These are phyloP conservation scores for Sminthopsis crassicaudata DNA, from an alignment of 2,113 vertebrate genomes.

Conservation along the genomic window DNA sequence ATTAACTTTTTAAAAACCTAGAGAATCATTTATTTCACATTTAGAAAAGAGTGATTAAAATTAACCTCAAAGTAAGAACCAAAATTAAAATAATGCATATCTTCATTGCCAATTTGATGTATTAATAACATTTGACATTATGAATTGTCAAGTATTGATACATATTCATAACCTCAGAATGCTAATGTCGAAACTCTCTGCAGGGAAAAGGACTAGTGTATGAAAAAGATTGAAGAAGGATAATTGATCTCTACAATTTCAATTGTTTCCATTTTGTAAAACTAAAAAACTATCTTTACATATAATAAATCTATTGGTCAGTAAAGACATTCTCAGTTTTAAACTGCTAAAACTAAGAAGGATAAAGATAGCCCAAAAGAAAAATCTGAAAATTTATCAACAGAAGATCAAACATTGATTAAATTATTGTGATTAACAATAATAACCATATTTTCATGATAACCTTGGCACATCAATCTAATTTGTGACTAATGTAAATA, in stretches of 20 bases:
- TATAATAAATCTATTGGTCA: constrained; percentile 53
- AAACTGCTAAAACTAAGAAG: constrained; percentile 33
- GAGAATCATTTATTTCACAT: constrained; percentile 56
- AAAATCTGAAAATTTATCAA: constrained; percentile 53
- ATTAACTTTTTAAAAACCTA: constrained; percentile 59
- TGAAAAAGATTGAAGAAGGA: constrained; percentile 20
- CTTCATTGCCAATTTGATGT: constrained; percentile 1
- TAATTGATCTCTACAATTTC: constrained; percentile 67
- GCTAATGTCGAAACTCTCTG: constrained; percentile 43
- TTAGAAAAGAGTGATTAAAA: constrained; percentile 65
- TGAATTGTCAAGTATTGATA: constrained; percentile 21
- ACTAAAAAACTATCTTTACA: constrained; percentile 39
- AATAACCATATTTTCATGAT: neutral
- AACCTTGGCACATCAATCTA: neutral
- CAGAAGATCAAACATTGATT: constrained; percentile 39
- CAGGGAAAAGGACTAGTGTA: constrained; percentile 4
- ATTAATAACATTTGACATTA: constrained; percentile 6
- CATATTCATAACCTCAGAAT: constrained; percentile 25
- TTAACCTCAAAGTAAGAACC: constrained; percentile 1
- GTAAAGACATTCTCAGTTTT: constrained; percentile 72
- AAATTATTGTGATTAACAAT: neutral
- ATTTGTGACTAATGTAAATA: neutral
- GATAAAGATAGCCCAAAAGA: constrained; percentile 66
- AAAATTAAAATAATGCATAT: constrained; percentile 47
- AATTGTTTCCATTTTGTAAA: constrained; percentile 65